Percentiles rank a stretch among this genome's conserved stretches.
Evolutionary conservation across 2,888 invertebrate genomes (phyloP).

Genomic region (Latrodectus hesperus): DNA sequence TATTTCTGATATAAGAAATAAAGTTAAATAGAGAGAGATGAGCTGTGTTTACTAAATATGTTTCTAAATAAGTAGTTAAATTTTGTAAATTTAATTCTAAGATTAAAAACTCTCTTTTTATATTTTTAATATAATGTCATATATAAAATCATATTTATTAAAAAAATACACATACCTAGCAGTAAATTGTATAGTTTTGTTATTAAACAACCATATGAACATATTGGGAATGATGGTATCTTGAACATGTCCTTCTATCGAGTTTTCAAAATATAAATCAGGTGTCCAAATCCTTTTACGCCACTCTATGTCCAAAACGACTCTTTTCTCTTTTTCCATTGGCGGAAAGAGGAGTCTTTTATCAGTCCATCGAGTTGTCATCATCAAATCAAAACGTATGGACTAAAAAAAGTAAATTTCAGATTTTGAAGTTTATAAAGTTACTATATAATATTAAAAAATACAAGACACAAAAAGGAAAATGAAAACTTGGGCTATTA

Average conservation of each 20-base stretch:
- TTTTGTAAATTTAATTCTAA: no score
- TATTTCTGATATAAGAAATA: no score
- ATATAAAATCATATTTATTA: background rate
- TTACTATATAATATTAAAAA: no score
- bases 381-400: constrained; percentile 64
- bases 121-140: no score
- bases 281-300: constrained; percentile 70
- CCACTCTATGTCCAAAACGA: constrained; percentile 69
- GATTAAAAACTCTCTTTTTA: no score
- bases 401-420: constrained; percentile 37
- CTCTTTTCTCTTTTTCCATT: constrained; percentile 33
- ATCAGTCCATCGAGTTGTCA: constrained; percentile 68
- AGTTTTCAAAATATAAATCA: constrained; percentile 70
- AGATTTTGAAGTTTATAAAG: no score
- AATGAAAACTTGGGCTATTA: no score
- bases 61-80: no score
- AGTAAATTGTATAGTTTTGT: constrained; percentile 67
- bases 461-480: no score
- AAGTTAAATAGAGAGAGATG: no score
- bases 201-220: constrained; percentile 63
- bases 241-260: constrained; percentile 68
- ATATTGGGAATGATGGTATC: constrained; percentile 68
- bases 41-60: no score
- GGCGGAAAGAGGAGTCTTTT: constrained; percentile 48
- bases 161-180: constrained; percentile 58